Base-by-base conservation (phyloP, 37 sponge, comb jelly and placozoan species). In the Lycopodina hypogea region DNA sequence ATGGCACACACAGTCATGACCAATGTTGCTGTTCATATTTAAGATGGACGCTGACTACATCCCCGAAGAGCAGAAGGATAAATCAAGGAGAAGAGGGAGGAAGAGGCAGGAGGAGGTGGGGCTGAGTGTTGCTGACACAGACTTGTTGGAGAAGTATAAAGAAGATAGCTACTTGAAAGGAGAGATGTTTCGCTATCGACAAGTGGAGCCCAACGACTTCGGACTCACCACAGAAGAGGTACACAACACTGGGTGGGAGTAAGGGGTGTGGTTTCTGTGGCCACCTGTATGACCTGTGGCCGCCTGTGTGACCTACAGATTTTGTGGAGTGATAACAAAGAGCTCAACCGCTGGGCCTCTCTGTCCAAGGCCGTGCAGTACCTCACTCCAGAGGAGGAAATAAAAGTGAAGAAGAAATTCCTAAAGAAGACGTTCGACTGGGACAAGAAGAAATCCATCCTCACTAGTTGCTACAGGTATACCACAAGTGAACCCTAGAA, bases 141-240 rank as follows among this genome's bases (percentile, higher is more conserved):
- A 70, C 71, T 48, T 36, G 30, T 34, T 67, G 19, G 48, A 70
- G 24, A 70, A 41, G 71, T 19, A 70, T 4, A 9, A 45, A 23
- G 48, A 30, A 2, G 66, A 65, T 32, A 11, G 34, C 18, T 34
- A 30, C 35, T 65, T 65, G 35, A 65, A 65, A 12, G 66, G 66
- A 65, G 66, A 65, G 30, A 15, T 65, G 32, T 65, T 65, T 32
- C 35, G 35, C 18, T 97, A 97, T 75, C 60, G 95, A 40, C 26
- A 86, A 56, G 96, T 95, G 7, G 55, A 67, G 14, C 87, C 93
- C 12, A 92, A 89, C 68, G 65, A 79, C 26, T 97, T 87, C 76
- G 98, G 98, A 0, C 89, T 97, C 15, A 75, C 95, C 29, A 81
- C 78, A 19, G 98, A 92, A 17, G 98, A 97, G 91, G 96, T 96